Percentiles rank a stretch among this genome's conserved stretches.
phyloP scores from a whole-genome alignment of 2,797 vertebrate genomes.

The Gymnodraco acuticeps region DNA sequence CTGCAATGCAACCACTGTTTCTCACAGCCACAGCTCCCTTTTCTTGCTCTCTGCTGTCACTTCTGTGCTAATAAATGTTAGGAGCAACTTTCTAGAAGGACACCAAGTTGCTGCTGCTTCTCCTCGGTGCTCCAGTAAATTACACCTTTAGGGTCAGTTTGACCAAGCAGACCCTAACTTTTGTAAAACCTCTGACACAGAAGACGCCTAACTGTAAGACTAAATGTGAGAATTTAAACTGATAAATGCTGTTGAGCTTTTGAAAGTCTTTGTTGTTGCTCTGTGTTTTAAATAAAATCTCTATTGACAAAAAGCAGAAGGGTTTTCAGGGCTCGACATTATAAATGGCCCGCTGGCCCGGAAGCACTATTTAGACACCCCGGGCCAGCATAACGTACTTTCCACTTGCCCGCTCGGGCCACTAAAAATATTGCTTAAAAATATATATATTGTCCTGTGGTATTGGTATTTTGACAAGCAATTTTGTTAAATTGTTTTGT shows the following conservation, averaged over 20 bases:
- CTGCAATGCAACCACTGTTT: constrained; percentile 24
- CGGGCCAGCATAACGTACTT: no score
- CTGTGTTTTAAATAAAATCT: background rate
- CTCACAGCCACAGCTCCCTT: constrained; percentile 26
- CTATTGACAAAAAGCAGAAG: background rate
- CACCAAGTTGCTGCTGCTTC: constrained; percentile 23
- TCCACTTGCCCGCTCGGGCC: no score
- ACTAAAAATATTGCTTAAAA: no score
- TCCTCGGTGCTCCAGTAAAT: constrained; percentile 39
- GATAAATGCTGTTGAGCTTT: background rate
- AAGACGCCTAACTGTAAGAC: constrained; percentile 2
- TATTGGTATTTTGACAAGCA: no score
- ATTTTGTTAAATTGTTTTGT: no score
- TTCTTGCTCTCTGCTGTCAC: constrained; percentile 33
- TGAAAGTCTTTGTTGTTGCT: background rate
- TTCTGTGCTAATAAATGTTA: constrained; percentile 41
- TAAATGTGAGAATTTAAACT: background rate
- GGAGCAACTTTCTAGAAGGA: constrained; percentile 50
- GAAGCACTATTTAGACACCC: no score
- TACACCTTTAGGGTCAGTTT: constrained; percentile 28
- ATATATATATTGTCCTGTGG: no score
- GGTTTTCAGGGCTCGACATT: no score
- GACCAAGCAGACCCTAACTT: constrained; percentile 26
- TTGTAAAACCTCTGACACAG: background rate
- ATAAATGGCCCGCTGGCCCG: no score